phyloP scores from a whole-genome alignment of 1,140 invertebrate genomes.

The Hyposmocoma kahamanoa region DNA sequence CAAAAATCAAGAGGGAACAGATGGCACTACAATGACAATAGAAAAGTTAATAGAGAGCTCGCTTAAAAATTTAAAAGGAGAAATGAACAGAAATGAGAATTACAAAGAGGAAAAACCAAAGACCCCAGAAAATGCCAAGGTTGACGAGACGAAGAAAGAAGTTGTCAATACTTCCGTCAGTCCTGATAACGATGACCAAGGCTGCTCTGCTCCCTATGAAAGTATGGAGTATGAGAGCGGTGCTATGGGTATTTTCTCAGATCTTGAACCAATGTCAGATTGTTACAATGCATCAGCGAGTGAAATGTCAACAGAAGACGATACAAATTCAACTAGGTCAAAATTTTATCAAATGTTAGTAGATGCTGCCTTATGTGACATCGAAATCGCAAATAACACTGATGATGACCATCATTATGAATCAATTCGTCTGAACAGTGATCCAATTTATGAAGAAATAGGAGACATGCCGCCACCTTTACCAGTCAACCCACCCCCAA shows the following conservation, averaged over 20 bases:
- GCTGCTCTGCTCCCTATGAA: slow-evolving; percentile 74
- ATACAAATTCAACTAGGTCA: slow-evolving; percentile 74
- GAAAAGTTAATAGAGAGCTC: slow-evolving; percentile 75
- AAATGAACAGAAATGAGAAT: slow-evolving; percentile 35
- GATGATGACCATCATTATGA: slow-evolving; percentile 85
- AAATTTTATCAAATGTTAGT: slow-evolving; percentile 82
- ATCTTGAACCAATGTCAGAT: slow-evolving; percentile 75
- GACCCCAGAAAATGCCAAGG: slow-evolving; percentile 21
- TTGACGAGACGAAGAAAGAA: slow-evolving; percentile 26
- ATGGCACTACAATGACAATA: slow-evolving; percentile 75
- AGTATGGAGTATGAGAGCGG: slow-evolving; percentile 75
- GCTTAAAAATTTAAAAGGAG: slow-evolving; percentile 71
- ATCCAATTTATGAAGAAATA: slow-evolving; percentile 93
- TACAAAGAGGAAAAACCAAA: slow-evolving; percentile 23
- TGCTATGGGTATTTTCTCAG: slow-evolving; percentile 65
- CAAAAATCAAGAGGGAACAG: slow-evolving; percentile 69
- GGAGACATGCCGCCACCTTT: slow-evolving; percentile 85
- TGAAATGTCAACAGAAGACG: slow-evolving; percentile 76
- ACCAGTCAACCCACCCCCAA: slow-evolving; percentile 82
- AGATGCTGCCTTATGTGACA: slow-evolving; percentile 77
- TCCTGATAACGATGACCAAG: slow-evolving; percentile 53
- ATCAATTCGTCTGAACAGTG: slow-evolving; percentile 81
- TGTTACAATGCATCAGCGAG: slow-evolving; percentile 79
- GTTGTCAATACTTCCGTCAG: slow-evolving; percentile 20
- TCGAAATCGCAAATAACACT: slow-evolving; percentile 75